A percentile compares a stretch with the other conserved stretches of the same genome.
Evolutionary conservation across 2,888 invertebrate genomes (phyloP).

Genomic region (Dusona sp.): DNA sequence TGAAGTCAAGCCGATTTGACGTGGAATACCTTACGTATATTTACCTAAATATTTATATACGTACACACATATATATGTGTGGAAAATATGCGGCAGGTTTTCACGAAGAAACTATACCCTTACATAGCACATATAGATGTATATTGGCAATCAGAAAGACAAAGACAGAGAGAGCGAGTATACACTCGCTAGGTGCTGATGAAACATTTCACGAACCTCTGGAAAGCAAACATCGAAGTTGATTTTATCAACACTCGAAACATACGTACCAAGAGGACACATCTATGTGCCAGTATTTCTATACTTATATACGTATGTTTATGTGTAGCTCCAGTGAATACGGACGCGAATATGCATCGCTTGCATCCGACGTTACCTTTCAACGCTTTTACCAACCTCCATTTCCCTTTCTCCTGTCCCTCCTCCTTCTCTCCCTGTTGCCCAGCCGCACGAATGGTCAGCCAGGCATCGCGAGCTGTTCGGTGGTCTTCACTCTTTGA

Average conservation of each 20-base stretch:
- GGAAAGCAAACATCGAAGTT: conserved; percentile 78
- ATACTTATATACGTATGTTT: conserved; percentile 14
- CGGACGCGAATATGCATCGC: conserved; percentile 61
- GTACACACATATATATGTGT: background rate
- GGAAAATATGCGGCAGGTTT: conserved; percentile 34
- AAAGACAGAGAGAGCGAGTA: conserved; percentile 1
- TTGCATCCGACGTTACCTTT: conserved; percentile 47
- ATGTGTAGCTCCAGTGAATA: conserved; percentile 46
- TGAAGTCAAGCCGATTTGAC: background rate
- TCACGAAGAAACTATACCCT: background rate
- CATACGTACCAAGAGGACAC: conserved; percentile 53
- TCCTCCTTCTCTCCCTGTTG: conserved; percentile 3
- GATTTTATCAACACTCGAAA: conserved; percentile 77
- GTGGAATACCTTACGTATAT: conserved; percentile 11
- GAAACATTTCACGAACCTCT: conserved; percentile 70
- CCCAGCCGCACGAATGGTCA: conserved; percentile 47
- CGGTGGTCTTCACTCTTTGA: conserved; percentile 57
- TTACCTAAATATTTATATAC: conserved; percentile 18
- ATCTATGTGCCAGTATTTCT: background rate
- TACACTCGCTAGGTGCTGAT: conserved; percentile 65
- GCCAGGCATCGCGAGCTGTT: conserved; percentile 28
- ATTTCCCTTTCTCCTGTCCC: background rate
- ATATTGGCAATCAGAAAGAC: background rate
- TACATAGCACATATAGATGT: background rate
- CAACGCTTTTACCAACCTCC: conserved; percentile 42